Base-by-base conservation (phyloP, 2,113 vertebrate genomes). In the Oriolus oriolus region DNA sequence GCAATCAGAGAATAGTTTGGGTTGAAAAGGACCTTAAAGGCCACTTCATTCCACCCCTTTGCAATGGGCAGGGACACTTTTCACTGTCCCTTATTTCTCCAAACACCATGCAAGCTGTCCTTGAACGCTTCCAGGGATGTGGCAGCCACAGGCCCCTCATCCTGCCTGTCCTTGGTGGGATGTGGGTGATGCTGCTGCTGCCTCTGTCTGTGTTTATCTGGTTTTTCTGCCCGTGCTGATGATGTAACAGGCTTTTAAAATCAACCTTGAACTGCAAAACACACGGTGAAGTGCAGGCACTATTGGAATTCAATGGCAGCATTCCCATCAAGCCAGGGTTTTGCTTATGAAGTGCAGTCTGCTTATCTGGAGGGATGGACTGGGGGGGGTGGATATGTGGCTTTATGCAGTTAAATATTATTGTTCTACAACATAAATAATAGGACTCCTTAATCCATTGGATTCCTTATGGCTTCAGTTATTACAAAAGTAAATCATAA, bases 231-330 rank as follows among this genome's bases (percentile, higher is more conserved):
- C 64, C 4, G 0, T 49, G 82, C 59, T 84, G 93, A 37, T 92
- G 95, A 77, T 83, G 59, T 44, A 91, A 87, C 53, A 52, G 63
- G 59, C 80, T 95, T 95, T 93, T 65, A 84, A 50, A 84, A 80
- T 86, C 57, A 80, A n/a, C 79, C 90, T 85, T 77, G 93, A 82
- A 30, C 83, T 50, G 0, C 54, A 73, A 2, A 5, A 3, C 16
- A 17, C 4, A 10, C 0, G 4, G 52, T 42, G 76, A n/a, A 84
- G 42, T 6, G 3, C 4, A 15, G 76, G 89, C 17, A 6, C 65
- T 54, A 44, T 94, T 1, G 91, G 95, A 89, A 90, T 95, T 74
- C 53, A 3, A 91, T 95, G 96, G 94, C 91, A 89, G 49, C 42
- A 1, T 85, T 94, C 94, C 94, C 33, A 2, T n/a, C 30, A 0